Base-by-base conservation (phyloP, 2,888 invertebrate genomes). In the Abrostola triplasia region DNA sequence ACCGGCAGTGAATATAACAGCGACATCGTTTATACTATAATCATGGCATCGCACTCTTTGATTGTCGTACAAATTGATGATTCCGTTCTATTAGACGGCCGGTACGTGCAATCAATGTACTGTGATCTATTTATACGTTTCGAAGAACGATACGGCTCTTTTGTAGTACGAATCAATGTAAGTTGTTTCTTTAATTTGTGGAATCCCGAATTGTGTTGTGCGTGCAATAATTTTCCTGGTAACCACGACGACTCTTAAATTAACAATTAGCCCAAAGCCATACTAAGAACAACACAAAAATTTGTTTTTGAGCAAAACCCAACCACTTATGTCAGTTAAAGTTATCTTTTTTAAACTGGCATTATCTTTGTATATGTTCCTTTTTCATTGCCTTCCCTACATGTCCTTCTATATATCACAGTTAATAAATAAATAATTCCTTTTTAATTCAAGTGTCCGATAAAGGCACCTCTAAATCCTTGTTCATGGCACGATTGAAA, bases 1-100 rank as follows among this genome's bases (percentile, higher is more conserved):
- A 79, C 50, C 38, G 59, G 50, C 66, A 59, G 59, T 62, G 49
- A 72, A 76, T 73, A 11, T 53, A 59, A 58, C 53, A 75, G 59
- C 44, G 47, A 56, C 42, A 47, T 54, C 51, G 53, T 54, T 74
- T 38, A 64, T 65, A 49, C 36, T 47, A 65, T 69, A 41, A 77
- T 50, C 50, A 12, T 53, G 36, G 52, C 48, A 55, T 40, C 57
- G 59, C 42, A 65, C 59, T 54, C 58, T 67, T 59, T 57, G 57
- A 47, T 35, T 59, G 60, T 5, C 44, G 42, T 54, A 41, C 7
- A 57, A 73, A 73, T 73, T 77, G 72, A 57, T 54, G 61, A 62
- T 59, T 73, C 59, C 36, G 73, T 51, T 73, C 41, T 44, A 50
- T 58, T 12, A 13, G 10, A 12, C 36, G 36, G 35, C 10, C 8